Evolutionary conservation across 1,140 invertebrate species (phyloP).

Genomic region (Diploscapter pachys): DNA sequence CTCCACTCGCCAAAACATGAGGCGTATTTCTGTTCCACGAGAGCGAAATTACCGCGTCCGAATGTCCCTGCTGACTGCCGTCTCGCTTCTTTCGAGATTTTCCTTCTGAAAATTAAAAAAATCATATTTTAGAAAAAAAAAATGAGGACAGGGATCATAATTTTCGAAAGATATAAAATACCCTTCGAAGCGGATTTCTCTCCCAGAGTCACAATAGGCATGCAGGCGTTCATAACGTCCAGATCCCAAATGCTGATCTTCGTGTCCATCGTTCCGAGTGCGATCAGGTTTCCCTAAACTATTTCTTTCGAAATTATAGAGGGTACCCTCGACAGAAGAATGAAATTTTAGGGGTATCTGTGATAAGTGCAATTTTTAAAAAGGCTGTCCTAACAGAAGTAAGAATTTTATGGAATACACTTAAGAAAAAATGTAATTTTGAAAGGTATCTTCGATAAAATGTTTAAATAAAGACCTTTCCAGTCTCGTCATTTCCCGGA

Average conservation of each 20-base stretch:
- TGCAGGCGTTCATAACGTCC: constrained; percentile 82
- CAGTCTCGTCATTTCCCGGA: constrained; percentile 31
- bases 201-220: constrained; percentile 78
- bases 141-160: constrained; percentile 16
- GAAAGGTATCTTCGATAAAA: neutral
- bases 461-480: constrained; percentile 4
- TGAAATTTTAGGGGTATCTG: neutral
- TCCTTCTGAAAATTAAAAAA: constrained; percentile 4
- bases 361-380: neutral
- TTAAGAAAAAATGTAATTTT: neutral
- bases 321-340: constrained; percentile 80
- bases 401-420: neutral
- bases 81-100: constrained; percentile 47
- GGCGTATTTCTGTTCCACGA: constrained; percentile 79
- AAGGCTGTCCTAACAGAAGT: neutral
- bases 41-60: constrained; percentile 82
- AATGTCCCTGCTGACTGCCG: constrained; percentile 68
- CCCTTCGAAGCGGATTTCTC: constrained; percentile 67
- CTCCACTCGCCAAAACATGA: constrained; percentile 51
- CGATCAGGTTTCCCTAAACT: constrained; percentile 75
- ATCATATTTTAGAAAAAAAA: constrained; percentile 13
- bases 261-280: constrained; percentile 83
- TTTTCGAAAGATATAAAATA: constrained; percentile 58
- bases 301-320: constrained; percentile 68
- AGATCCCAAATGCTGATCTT: constrained; percentile 91